Evolutionary conservation across 2,113 vertebrate genomes (phyloP), one percentile per base, ranked within the genome.

Genomic region (Limanda limanda): DNA sequence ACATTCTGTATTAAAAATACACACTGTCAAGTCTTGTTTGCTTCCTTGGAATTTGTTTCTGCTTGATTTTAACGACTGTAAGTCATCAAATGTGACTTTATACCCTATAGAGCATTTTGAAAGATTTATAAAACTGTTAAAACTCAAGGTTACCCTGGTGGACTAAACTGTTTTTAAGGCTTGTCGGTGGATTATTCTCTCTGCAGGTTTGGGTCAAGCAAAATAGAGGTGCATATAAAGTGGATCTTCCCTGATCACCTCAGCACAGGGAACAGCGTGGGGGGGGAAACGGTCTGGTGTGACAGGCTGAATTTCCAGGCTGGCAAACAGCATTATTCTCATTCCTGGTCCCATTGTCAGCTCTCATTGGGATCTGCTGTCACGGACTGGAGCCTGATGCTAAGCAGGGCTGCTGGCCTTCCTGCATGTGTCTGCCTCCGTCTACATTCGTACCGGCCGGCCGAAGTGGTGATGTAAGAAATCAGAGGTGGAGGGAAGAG

Each of bases 251-350:
- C 74, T 83, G 81, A 89, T 85, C 88, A 88, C 83, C 76, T 87
- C 71, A 58, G 81, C 82, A 85, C 72, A 57, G 84, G 73, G 71
- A 88, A 82, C 88, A 66, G 80, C 83, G 88, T 89, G 68, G 85
- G 73, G 82, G 25, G 25, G 3, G n/a, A n/a, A 90, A 90, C 84
- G 92, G 87, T 89, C 84, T 68, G 82, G 81, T 93, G 87, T 90
- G 94, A 94, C 92, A 94, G 89, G 86, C 74, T 85, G 86, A 92
- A 93, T 93, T 93, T 93, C 91, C 86, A 85, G 85, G 82, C 92
- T 94, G 93, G 93, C 93, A 95, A 94, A 93, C 91, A 93, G 84
- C 87, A 94, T 94, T 94, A 94, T 92, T 93, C 90, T 94, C 93
- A 93, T 91, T 92, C 89, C 90, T 77, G 84, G 87, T 88, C 80